These are phyloP conservation scores for Trichonephila clavipes DNA, from an alignment of 1,140 invertebrate genomes.

Conservation along the genomic window DNA sequence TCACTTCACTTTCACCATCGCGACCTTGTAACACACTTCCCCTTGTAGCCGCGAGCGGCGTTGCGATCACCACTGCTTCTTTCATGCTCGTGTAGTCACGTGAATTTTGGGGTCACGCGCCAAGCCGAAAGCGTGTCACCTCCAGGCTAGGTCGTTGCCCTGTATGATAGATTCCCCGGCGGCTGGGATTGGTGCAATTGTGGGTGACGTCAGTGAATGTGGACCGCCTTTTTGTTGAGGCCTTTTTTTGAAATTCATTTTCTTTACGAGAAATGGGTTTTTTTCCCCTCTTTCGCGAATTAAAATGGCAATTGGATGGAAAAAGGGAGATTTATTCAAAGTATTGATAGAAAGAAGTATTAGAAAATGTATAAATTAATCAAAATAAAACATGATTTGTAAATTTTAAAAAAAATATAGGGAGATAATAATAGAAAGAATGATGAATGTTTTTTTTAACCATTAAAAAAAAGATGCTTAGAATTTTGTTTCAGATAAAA, in stretches of 20 bases:
- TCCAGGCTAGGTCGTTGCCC: constrained; percentile 59
- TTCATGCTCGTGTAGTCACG: constrained; percentile 70
- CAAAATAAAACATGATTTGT: too few relatives aligned
- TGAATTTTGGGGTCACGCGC: constrained; percentile 74
- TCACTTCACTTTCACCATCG: constrained; percentile 73
- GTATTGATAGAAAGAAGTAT: too few relatives aligned
- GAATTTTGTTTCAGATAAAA: too few relatives aligned
- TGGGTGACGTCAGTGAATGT: constrained; percentile 7
- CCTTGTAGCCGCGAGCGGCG: constrained; percentile 58
- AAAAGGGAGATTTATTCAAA: too few relatives aligned
- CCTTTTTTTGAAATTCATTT: not conserved
- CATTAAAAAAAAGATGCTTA: too few relatives aligned
- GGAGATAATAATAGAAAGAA: too few relatives aligned
- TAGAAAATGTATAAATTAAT: too few relatives aligned
- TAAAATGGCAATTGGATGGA: too few relatives aligned
- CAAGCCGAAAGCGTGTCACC: constrained; percentile 71
- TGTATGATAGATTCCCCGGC: not conserved
- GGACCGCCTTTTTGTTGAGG: constrained; percentile 13
- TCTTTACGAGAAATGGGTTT: not conserved
- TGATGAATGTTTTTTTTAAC: too few relatives aligned
- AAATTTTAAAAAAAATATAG: too few relatives aligned
- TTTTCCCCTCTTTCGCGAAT: too few relatives aligned
- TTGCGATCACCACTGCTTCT: constrained; percentile 63
- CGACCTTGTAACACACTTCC: constrained; percentile 75
- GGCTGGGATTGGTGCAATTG: constrained; percentile 19